A percentile compares a stretch with the other conserved stretches of the same genome.
Evolutionary conservation across 2,888 invertebrate species (phyloP).

Genomic region (Nymphalis urticae): DNA sequence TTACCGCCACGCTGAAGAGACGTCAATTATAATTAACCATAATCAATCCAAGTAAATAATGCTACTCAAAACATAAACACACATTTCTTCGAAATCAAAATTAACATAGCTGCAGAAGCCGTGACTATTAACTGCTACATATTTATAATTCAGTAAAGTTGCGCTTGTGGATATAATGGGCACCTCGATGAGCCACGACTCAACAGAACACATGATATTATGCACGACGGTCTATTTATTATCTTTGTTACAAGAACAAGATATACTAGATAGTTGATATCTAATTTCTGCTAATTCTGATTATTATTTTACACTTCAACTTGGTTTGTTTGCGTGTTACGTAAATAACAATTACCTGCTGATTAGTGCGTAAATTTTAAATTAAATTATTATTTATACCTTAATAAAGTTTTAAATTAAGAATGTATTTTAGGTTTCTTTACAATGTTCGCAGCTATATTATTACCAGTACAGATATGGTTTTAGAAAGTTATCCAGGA

Average conservation of each 20-base stretch:
- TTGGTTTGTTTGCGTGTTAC: neutral
- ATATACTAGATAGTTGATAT: conserved; percentile 5
- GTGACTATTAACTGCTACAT: neutral
- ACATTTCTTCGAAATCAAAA: neutral
- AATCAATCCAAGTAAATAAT: too few relatives aligned
- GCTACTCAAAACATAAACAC: too few relatives aligned
- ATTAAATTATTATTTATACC: neutral
- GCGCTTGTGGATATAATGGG: too few relatives aligned
- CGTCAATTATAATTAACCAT: too few relatives aligned
- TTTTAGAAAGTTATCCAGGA: conserved; percentile 56
- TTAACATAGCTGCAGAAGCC: neutral
- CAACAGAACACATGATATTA: neutral
- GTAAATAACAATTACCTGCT: neutral
- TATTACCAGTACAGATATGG: conserved; percentile 4
- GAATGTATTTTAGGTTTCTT: neutral
- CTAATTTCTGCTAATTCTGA: conserved; percentile 8
- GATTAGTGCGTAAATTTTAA: neutral
- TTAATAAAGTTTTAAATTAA: neutral
- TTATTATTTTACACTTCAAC: neutral
- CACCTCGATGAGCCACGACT: too few relatives aligned
- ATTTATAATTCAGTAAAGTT: conserved; percentile 1
- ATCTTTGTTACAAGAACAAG: neutral
- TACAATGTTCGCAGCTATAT: neutral
- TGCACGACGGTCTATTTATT: neutral
- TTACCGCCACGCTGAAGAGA: too few relatives aligned